These are phyloP conservation scores for Gila orcuttii DNA, from an alignment of 2,113 vertebrate species.

Conservation along the genomic window DNA sequence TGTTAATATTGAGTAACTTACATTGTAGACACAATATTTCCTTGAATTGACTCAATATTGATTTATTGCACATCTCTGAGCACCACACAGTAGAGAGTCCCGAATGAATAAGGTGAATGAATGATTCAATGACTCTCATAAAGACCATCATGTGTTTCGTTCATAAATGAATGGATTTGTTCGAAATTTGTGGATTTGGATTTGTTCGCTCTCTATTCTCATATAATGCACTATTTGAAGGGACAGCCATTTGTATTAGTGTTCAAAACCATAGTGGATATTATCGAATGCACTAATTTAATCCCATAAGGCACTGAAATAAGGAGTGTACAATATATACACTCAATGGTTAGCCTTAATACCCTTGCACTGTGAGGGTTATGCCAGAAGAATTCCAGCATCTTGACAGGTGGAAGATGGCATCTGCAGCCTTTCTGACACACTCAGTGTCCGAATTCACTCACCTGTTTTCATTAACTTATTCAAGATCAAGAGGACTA, in stretches of 20 bases:
- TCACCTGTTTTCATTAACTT: neutral
- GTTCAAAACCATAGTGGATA: neutral
- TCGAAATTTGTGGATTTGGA: neutral
- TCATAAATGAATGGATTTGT: neutral
- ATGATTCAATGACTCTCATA: neutral
- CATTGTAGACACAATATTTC: neutral
- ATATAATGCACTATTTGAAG: neutral
- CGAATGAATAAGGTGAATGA: neutral
- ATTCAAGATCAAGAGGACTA: too few relatives aligned
- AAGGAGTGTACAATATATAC: neutral
- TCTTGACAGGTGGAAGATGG: neutral
- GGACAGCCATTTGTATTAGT: too few relatives aligned
- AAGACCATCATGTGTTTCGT: neutral
- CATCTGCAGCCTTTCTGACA: neutral
- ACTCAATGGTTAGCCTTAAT: neutral
- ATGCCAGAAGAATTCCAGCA: neutral
- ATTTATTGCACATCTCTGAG: neutral
- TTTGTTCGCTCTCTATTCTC: neutral
- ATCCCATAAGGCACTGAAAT: neutral
- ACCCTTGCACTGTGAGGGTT: neutral
- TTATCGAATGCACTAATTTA: neutral
- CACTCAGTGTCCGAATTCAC: neutral
- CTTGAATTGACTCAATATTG: neutral
- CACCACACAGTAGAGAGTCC: neutral
- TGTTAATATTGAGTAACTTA: neutral